Conservation (phyloP, 2,113 vertebrate species). For the Zosterops japonicus region DNA sequence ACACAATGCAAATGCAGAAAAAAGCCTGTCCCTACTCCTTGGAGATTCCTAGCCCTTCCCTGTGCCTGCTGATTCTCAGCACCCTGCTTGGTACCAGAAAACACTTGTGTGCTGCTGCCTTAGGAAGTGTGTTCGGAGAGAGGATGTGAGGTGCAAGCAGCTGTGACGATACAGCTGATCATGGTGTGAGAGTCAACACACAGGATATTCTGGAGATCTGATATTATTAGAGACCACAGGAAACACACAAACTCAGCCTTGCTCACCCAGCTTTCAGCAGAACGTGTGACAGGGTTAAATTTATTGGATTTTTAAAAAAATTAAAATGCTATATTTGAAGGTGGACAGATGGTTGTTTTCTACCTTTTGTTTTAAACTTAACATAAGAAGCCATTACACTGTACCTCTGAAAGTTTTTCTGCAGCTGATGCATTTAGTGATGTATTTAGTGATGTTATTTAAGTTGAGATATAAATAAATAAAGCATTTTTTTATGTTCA, state of each 20-base stretch:
- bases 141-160: not conserved
- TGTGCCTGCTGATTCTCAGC: not conserved
- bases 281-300: not conserved
- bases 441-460: not conserved
- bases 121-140: fast-evolving
- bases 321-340: not conserved
- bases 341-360: not conserved
- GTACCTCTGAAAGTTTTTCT: not conserved
- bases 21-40: not conserved
- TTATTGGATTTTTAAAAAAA: not conserved
- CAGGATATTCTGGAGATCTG: not conserved
- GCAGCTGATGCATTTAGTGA: not conserved
- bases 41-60: not conserved
- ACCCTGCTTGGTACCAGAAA: fast-evolving
- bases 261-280: not conserved
- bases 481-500: not conserved
- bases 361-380: not conserved
- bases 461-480: not conserved
- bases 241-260: not conserved
- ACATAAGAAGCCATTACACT: not conserved
- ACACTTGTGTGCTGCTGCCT: fast-evolving
- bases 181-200: not conserved
- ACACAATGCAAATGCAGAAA: not conserved
- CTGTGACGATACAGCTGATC: not conserved
- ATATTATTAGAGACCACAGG: not conserved